Percentiles rank a stretch among this genome's conserved stretches.
Evolutionary conservation across 2,113 vertebrate species (phyloP).

Genomic region (Irena cyanogastra): DNA sequence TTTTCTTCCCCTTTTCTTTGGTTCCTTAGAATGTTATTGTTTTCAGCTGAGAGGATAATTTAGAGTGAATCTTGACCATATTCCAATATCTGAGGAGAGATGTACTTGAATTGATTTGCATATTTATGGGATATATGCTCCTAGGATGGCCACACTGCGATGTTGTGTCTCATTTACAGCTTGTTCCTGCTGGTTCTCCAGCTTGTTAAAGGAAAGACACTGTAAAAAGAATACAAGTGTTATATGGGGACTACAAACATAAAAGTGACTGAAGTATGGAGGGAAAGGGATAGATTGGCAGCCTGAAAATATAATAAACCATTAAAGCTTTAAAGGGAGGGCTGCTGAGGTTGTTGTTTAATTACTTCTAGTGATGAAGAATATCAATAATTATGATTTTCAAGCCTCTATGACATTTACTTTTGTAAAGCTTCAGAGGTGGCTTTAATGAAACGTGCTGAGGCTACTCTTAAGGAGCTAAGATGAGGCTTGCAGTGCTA

Average conservation of each 20-base stretch:
- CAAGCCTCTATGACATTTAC: neutral
- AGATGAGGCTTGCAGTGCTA: neutral
- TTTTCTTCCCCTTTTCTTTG: neutral
- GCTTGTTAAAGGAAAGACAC: constrained; percentile 32
- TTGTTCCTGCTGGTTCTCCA: constrained; percentile 12
- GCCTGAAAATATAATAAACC: constrained; percentile 35
- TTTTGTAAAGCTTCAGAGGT: neutral
- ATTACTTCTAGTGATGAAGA: constrained; percentile 31
- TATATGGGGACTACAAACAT: constrained; percentile 5
- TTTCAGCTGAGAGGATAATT: constrained; percentile 17
- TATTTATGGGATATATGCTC: constrained; percentile 46
- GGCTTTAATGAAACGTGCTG: neutral
- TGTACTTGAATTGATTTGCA: constrained; percentile 34
- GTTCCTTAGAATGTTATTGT: neutral
- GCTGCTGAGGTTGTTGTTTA: constrained; percentile 34
- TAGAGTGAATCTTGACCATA: neutral
- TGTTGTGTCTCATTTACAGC: constrained; percentile 15
- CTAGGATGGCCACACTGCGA: neutral
- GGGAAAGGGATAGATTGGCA: constrained; percentile 6
- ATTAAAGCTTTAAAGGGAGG: constrained; percentile 42
- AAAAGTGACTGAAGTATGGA: constrained; percentile 41
- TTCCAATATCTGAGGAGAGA: constrained; percentile 19
- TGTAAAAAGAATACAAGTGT: neutral
- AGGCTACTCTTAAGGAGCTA: neutral
- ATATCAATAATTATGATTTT: constrained; percentile 47